Percentiles rank a stretch among this genome's conserved stretches.
These are phyloP conservation scores for Penaeus japonicus DNA, from an alignment of 1,140 invertebrate species.

Conservation along the genomic window DNA sequence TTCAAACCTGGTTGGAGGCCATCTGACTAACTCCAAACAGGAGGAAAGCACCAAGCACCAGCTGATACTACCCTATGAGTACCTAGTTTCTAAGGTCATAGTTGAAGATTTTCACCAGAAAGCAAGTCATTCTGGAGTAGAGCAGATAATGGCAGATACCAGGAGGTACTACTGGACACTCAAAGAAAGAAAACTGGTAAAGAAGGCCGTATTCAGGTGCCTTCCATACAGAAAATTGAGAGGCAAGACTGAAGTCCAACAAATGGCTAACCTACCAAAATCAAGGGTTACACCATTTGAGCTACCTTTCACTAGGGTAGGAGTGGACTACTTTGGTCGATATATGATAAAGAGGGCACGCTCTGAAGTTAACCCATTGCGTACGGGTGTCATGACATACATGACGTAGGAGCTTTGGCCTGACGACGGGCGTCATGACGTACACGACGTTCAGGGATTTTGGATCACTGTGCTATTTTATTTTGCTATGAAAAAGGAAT, in stretches of 20 bases:
- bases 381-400: too few species aligned
- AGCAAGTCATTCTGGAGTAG: background rate
- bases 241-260: background rate
- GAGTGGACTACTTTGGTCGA: conserved; percentile 21
- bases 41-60: too few species aligned
- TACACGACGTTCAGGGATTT: too few species aligned
- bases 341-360: background rate
- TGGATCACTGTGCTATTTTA: too few species aligned
- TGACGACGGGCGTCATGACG: too few species aligned
- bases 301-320: conserved; percentile 6
- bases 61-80: background rate
- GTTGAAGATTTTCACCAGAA: background rate
- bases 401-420: too few species aligned
- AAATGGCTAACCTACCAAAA: background rate
- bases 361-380: too few species aligned
- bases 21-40: too few species aligned
- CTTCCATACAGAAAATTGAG: background rate
- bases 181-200: background rate
- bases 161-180: background rate
- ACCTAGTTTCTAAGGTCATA: background rate
- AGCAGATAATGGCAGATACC: background rate
- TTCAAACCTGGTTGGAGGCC: too few species aligned
- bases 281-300: background rate
- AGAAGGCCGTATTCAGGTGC: background rate
- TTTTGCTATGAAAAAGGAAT: too few species aligned